Base-by-base conservation (phyloP, 2,888 invertebrate genomes). In the Metacarcinus magister region DNA sequence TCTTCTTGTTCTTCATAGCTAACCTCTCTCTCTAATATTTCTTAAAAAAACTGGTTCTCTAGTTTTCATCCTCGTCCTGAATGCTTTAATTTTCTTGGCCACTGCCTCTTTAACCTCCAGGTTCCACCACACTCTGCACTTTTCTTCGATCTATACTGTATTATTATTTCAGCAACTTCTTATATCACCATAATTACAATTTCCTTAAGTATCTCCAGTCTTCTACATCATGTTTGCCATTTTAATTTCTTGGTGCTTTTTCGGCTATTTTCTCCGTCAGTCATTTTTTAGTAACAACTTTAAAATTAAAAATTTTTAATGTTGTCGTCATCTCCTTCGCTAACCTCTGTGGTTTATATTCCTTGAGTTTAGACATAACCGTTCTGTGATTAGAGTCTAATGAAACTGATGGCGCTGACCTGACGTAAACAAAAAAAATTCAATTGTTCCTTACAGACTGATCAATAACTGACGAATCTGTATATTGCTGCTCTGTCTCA, bases 31-130 rank as follows among this genome's bases (percentile, higher is more conserved):
- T 46, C 46, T 46, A 10, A n/a, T n/a, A n/a, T n/a, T n/a, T 39
- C 39, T 39, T 39, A 0, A 39, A 39, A 39, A 39, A 39, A 39
- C 39, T 67, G 13, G 19, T 2, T 67, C 19, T n/a, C 67, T 67
- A 23, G 5, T 67, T 67, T 67, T 67, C 28, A 4, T 90, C 44
- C 39, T 19, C n/a, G 13, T 67, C n/a, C 67, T 67, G 19, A 67
- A 67, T 67, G 67, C 19, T 19, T n/a, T 13, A 90, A 95, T 95
- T 54, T 95, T 95, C 44, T 32, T 46, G 8, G 28, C 92, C 5
- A 95, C 54, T 90, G 90, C 44, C n/a, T 95, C 95, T 92, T 54
- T 89, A 7, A 95, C 46, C 91, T 91, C 13, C 28, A n/a, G 48
- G 16, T 23, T 95, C 48, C 95, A 89, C 95, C 91, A 95, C 16